Conservation (phyloP, 2,113 vertebrate genomes). For the Brachyhypopomus gauderio region DNA sequence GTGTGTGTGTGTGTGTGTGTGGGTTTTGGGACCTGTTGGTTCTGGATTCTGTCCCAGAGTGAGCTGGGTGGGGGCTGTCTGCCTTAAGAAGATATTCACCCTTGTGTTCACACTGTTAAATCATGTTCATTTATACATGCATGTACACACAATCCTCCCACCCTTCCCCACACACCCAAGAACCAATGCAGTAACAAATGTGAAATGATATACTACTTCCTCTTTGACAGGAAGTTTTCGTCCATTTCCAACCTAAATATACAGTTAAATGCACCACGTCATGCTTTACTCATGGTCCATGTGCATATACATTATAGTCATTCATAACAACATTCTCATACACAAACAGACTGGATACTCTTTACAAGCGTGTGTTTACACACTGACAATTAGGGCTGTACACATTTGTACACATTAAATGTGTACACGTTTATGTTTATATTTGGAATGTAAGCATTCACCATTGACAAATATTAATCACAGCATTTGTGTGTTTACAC, state of each 20-base stretch:
- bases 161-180: neutral
- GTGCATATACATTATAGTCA: neutral
- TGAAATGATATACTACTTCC: neutral
- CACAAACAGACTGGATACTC: neutral
- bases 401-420: no score
- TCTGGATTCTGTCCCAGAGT: constrained; percentile 49
- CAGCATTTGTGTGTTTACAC: no score
- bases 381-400: neutral
- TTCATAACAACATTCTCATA: neutral
- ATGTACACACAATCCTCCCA: no score
- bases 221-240: neutral
- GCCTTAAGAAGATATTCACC: constrained; percentile 35
- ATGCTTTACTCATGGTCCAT: neutral
- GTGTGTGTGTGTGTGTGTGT: constrained; percentile 34
- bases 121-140: no score
- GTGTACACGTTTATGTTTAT: neutral
- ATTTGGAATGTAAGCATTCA: neutral
- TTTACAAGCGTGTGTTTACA: neutral
- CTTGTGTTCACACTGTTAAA: constrained; percentile 1
- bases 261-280: neutral
- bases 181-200: neutral
- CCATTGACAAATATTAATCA: neutral
- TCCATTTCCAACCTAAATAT: neutral
- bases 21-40: constrained; percentile 47
- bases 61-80: constrained; percentile 19